Conservation (phyloP, 2,888 invertebrate genomes). For the Sphinx pinastri region DNA sequence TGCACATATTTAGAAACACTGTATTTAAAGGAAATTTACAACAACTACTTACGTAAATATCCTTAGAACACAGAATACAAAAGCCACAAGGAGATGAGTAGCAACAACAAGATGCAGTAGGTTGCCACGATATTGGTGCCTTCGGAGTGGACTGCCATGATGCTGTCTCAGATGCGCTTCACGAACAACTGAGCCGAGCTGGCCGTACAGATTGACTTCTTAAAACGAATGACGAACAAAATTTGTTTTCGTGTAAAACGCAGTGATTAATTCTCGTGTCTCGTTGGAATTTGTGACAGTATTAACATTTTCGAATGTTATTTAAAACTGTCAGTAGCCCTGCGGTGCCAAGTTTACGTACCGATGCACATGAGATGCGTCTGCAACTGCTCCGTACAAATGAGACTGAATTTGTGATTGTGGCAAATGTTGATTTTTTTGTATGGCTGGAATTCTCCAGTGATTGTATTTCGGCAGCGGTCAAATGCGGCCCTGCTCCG, state of each 20-base stretch:
- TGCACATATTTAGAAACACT: neutral
- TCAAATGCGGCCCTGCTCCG: conserved; percentile 64
- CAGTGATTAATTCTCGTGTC: conserved; percentile 66
- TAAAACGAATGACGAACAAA: conserved; percentile 57
- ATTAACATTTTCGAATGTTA: conserved; percentile 34
- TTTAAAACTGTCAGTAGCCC: conserved; percentile 25
- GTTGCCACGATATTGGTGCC: conserved; percentile 87
- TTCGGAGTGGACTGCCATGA: conserved; percentile 75
- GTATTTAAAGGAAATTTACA: neutral
- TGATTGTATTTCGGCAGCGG: conserved; percentile 22
- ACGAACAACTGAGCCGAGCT: conserved; percentile 62
- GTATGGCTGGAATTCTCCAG: conserved; percentile 63
- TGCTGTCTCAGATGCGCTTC: conserved; percentile 54
- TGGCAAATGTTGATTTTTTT: conserved; percentile 14
- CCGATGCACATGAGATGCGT: conserved; percentile 12
- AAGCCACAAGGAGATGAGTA: conserved; percentile 86
- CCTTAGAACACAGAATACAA: conserved; percentile 85
- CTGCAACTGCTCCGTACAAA: neutral
- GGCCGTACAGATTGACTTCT: conserved; percentile 50
- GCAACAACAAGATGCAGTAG: conserved; percentile 86
- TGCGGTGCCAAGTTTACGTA: conserved; percentile 26
- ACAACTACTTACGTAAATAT: conserved; percentile 48
- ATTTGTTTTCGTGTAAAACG: conserved; percentile 61
- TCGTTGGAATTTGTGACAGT: conserved; percentile 37
- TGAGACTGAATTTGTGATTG: neutral